A percentile compares a stretch with the other conserved stretches of the same genome.
Evolutionary conservation across 2,797 vertebrate species (phyloP).

Genomic region (Diplodus puntazzo): DNA sequence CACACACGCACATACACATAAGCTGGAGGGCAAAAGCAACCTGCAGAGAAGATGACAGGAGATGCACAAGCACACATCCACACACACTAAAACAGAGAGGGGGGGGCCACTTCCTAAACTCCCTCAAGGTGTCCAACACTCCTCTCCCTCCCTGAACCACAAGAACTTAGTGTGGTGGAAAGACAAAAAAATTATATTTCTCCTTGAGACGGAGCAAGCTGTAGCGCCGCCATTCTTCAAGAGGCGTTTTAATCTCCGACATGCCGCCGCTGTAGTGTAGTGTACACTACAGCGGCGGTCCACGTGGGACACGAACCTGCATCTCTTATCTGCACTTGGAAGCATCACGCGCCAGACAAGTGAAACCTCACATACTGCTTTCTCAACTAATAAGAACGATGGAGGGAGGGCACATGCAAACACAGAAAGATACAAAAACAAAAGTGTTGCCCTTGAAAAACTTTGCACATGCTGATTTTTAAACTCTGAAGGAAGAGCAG

Average conservation of each 20-base stretch:
- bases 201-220: conserved; percentile 37
- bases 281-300: too few relatives aligned
- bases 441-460: conserved; percentile 37
- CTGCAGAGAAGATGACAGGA: conserved; percentile 25
- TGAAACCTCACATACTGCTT: conserved; percentile 10
- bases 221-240: conserved; percentile 24
- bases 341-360: conserved; percentile 24
- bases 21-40: conserved; percentile 39
- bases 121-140: conserved; percentile 37
- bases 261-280: conserved; percentile 14
- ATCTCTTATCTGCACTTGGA: conserved; percentile 44
- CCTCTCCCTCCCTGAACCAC: conserved; percentile 23
- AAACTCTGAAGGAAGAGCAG: background rate
- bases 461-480: background rate
- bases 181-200: conserved; percentile 26
- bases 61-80: conserved; percentile 23
- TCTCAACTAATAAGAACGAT: background rate
- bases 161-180: conserved; percentile 33
- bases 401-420: background rate
- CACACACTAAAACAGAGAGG: conserved; percentile 16
- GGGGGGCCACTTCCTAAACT: conserved; percentile 39
- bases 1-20: conserved; percentile 17
- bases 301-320: conserved; percentile 22
- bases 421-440: background rate
- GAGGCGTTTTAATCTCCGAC: conserved; percentile 24